A percentile compares a stretch with the other conserved stretches of the same genome.
Evolutionary conservation across 2,888 invertebrate species (phyloP).

Genomic region (Noctua janthina): DNA sequence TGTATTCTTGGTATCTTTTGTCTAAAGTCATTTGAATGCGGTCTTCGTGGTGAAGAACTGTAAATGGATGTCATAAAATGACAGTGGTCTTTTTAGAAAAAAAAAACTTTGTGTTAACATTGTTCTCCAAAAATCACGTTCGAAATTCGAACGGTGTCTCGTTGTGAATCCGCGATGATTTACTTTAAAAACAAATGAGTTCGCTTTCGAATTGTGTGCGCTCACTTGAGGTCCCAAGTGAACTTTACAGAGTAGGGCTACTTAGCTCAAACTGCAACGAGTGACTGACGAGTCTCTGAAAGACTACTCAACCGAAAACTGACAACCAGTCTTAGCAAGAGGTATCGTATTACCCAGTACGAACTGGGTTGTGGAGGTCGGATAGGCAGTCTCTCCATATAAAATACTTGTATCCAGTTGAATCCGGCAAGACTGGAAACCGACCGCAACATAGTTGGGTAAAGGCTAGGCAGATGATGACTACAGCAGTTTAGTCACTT

Average conservation of each 20-base stretch:
- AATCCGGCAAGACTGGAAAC: too few relatives aligned
- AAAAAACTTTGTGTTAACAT: background rate
- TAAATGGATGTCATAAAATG: background rate
- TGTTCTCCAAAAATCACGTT: background rate
- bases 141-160: background rate
- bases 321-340: too few relatives aligned
- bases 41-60: background rate
- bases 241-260: background rate
- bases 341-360: too few relatives aligned
- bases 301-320: background rate
- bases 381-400: too few relatives aligned
- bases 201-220: background rate
- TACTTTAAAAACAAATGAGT: background rate
- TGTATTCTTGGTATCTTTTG: constrained; percentile 1
- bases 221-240: background rate
- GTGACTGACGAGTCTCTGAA: background rate
- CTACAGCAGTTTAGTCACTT: background rate
- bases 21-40: background rate
- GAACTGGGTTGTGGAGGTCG: too few relatives aligned
- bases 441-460: too few relatives aligned
- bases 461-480: background rate
- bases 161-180: background rate
- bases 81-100: background rate
- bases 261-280: background rate
- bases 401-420: too few relatives aligned